Evolutionary conservation across 2,113 vertebrate species (phyloP).

Genomic region (Brevimyrus niger): DNA sequence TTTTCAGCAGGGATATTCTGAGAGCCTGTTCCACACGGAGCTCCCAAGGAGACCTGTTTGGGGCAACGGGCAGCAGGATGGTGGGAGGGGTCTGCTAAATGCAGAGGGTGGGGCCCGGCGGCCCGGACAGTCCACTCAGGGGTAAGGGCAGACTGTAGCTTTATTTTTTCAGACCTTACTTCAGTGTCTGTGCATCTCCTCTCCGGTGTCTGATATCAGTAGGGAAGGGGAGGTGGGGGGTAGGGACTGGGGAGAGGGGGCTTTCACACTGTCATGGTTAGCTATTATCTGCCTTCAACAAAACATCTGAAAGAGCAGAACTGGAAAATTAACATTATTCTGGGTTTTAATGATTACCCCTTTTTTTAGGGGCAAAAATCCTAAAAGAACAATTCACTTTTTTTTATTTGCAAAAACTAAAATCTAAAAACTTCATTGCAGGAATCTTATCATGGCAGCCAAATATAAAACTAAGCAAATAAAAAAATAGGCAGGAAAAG

Average conservation of each 20-base stretch:
- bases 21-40: neutral
- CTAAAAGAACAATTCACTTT: neutral
- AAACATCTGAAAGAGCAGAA: neutral
- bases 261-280: neutral
- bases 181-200: neutral
- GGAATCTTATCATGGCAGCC: neutral
- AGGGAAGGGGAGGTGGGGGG: neutral
- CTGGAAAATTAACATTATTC: neutral
- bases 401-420: neutral
- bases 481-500: neutral
- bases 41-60: conserved; percentile 15
- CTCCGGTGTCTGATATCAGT: neutral
- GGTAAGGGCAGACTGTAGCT: neutral
- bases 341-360: neutral
- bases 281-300: neutral
- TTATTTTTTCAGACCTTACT: conserved; percentile 18
- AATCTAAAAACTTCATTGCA: neutral
- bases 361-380: neutral
- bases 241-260: neutral
- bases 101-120: neutral
- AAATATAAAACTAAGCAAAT: neutral
- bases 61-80: neutral
- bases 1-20: neutral
- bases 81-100: neutral
- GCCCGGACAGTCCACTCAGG: no score